These are phyloP conservation scores for Hirtodrosophila confusa DNA, from an alignment of 2,888 invertebrate species.

Conservation along the genomic window DNA sequence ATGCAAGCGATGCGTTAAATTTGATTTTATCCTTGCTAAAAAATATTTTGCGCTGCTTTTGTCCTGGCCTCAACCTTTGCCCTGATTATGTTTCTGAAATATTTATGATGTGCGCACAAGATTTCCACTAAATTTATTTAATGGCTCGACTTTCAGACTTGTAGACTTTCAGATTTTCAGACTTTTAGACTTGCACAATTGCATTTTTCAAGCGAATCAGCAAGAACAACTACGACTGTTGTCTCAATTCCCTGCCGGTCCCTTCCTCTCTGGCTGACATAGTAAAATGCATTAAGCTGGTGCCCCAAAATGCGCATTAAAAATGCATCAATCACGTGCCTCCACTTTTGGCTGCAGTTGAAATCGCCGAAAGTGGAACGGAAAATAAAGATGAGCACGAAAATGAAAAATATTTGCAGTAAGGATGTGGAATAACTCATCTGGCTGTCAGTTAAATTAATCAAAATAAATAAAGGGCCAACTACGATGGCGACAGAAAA, in stretches of 20 bases:
- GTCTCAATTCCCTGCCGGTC: neutral
- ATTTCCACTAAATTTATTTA: conserved; percentile 49
- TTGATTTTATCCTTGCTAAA: conserved; percentile 73
- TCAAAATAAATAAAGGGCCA: conserved; percentile 52
- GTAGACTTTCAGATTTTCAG: conserved; percentile 4
- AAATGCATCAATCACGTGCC: conserved; percentile 79
- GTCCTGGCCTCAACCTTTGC: conserved; percentile 49
- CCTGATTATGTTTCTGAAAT: conserved; percentile 48
- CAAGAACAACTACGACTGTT: conserved; percentile 8
- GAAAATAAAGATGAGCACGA: conserved; percentile 59
- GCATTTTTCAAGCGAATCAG: conserved; percentile 47
- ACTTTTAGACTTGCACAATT: conserved; percentile 22
- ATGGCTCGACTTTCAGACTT: conserved; percentile 18
- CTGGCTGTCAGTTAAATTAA: conserved; percentile 52
- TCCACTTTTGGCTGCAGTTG: conserved; percentile 35
- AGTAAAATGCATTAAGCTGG: conserved; percentile 43
- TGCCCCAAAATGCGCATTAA: conserved; percentile 71
- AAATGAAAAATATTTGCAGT: conserved; percentile 62
- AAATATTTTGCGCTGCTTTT: conserved; percentile 42
- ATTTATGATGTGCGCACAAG: conserved; percentile 45
- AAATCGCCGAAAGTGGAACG: conserved; percentile 32
- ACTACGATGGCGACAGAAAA: neutral
- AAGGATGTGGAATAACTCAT: conserved; percentile 29
- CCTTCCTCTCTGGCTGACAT: neutral
- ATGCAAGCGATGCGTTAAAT: conserved; percentile 74